Conservation (phyloP, 1,140 invertebrate genomes). For the Camponotus floridanus region DNA sequence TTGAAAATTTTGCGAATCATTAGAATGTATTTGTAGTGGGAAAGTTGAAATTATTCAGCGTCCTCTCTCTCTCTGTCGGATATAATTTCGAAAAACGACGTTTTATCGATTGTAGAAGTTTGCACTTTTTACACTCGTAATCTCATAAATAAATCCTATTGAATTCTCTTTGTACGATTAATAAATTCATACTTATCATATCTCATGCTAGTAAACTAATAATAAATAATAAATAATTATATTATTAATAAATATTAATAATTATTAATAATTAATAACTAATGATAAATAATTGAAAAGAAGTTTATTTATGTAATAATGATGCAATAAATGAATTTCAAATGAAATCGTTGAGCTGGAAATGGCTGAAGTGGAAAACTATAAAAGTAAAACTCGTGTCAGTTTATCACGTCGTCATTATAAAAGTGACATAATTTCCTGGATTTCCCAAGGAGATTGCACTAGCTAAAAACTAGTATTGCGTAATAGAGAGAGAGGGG, state of each 20-base stretch:
- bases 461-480: background rate
- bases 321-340: too few relatives aligned
- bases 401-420: background rate
- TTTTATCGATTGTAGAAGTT: background rate
- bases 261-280: too few relatives aligned
- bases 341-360: too few relatives aligned
- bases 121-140: background rate
- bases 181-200: too few relatives aligned
- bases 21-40: background rate
- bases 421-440: background rate
- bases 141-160: too few relatives aligned
- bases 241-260: too few relatives aligned
- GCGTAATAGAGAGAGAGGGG: background rate
- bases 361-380: background rate
- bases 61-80: too few relatives aligned
- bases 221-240: too few relatives aligned
- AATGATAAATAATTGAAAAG: too few relatives aligned
- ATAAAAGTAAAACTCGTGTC: background rate
- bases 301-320: too few relatives aligned
- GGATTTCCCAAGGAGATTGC: background rate
- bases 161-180: too few relatives aligned
- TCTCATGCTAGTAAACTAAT: too few relatives aligned
- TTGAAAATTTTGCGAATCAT: constrained; percentile 20
- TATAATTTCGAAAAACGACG: background rate
- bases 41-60: background rate